Conservation (phyloP, 2,888 invertebrate species). For the Rosalia funebris region DNA sequence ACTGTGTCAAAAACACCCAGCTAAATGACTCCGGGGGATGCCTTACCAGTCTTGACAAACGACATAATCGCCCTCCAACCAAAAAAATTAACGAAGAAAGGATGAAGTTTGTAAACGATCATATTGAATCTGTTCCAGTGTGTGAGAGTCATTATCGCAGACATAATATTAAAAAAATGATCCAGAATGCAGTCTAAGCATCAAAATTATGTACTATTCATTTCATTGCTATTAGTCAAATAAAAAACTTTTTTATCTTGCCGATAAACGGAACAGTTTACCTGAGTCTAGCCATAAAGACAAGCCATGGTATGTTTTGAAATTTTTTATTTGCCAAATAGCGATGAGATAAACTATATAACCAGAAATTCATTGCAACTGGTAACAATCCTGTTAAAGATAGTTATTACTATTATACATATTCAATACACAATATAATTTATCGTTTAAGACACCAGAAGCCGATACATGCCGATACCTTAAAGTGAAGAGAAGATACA, state of each 20-base stretch:
- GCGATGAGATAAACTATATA: too few species aligned
- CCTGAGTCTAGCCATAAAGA: too few species aligned
- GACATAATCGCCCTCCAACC: slow-evolving; percentile 2
- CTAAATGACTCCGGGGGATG: too few species aligned
- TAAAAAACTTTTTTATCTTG: too few species aligned
- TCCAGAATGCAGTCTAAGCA: slow-evolving; percentile 5
- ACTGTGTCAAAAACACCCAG: background rate
- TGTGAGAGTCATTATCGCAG: slow-evolving; percentile 12
- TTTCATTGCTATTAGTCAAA: too few species aligned
- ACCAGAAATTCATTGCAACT: background rate
- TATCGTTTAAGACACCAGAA: too few species aligned
- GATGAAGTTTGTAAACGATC: slow-evolving; percentile 5
- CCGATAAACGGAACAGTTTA: too few species aligned
- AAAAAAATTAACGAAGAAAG: background rate
- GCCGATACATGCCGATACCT: background rate
- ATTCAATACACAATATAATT: background rate
- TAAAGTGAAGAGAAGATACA: background rate
- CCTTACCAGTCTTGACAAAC: slow-evolving; percentile 9
- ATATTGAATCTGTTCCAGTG: too few species aligned
- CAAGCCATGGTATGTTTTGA: too few species aligned
- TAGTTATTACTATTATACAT: slow-evolving; percentile 3
- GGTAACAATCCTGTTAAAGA: slow-evolving; percentile 11
- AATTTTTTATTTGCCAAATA: too few species aligned
- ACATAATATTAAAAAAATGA: background rate
- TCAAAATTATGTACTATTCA: background rate